Conservation (phyloP, 2,888 invertebrate species). For the Mythimna impura region DNA sequence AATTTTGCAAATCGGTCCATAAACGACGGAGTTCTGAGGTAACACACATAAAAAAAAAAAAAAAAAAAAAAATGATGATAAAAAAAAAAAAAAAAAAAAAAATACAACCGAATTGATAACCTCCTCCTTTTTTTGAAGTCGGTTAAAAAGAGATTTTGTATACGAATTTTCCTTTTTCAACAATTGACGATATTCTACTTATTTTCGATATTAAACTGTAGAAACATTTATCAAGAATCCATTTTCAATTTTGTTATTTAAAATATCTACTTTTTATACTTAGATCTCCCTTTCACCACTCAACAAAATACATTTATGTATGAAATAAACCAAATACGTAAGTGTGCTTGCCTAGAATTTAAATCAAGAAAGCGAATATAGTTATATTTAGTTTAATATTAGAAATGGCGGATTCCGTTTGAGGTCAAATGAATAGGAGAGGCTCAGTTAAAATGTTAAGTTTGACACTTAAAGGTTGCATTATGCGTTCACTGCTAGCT, state of each 20-base stretch:
- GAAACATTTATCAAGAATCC: neutral
- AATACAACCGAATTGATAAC: too few relatives aligned
- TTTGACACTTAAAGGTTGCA: constrained; percentile 39
- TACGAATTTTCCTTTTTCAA: neutral
- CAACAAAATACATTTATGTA: constrained; percentile 24
- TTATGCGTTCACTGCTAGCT: constrained; percentile 18
- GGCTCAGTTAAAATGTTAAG: constrained; percentile 16
- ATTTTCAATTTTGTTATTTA: neutral
- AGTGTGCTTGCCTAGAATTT: constrained; percentile 24
- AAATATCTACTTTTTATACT: neutral
- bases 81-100: too few relatives aligned
- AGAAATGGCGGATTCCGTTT: constrained; percentile 46
- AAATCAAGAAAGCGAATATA: constrained; percentile 50
- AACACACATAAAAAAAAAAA: too few relatives aligned
- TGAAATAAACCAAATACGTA: constrained; percentile 13
- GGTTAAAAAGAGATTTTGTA: neutral
- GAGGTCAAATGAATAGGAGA: constrained; percentile 26
- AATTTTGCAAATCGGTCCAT: too few relatives aligned
- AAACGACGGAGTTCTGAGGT: too few relatives aligned
- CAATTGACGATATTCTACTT: neutral
- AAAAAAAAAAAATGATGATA: too few relatives aligned
- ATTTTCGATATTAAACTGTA: neutral
- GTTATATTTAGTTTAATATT: constrained; percentile 25
- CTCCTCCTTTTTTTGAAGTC: too few relatives aligned
- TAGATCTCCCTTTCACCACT: constrained; percentile 40